These are phyloP conservation scores for Brachionichthys hirsutus DNA, from an alignment of 2,113 vertebrate genomes.

Conservation along the genomic window DNA sequence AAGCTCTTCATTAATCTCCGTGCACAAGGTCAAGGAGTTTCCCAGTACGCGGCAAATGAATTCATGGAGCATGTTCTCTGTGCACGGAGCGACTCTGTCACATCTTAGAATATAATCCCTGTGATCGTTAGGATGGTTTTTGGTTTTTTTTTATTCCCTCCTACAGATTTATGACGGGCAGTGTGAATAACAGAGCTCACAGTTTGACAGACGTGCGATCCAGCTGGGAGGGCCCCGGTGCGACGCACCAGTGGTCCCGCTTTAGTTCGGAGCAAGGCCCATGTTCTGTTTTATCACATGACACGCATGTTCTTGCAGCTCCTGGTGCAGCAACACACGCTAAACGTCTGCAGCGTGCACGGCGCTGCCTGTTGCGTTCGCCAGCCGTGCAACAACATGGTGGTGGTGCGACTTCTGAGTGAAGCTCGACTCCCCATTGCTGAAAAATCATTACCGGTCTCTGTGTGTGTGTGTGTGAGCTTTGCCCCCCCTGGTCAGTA, in stretches of 20 bases:
- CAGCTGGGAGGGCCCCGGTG: neutral
- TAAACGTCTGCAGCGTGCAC: neutral
- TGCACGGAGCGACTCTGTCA: neutral
- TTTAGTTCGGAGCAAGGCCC: neutral
- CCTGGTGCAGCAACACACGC: neutral
- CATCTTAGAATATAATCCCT: neutral
- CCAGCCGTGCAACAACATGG: conserved; percentile 38
- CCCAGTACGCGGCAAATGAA: conserved; percentile 3
- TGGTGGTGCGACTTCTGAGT: conserved; percentile 28
- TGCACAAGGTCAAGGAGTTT: conserved; percentile 69
- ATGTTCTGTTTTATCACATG: neutral
- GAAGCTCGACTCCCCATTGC: conserved; percentile 44
- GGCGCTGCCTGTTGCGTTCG: conserved; percentile 6
- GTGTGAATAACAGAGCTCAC: neutral
- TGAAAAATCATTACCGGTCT: conserved; percentile 57
- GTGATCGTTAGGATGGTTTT: neutral
- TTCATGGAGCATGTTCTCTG: neutral
- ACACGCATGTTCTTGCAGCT: neutral
- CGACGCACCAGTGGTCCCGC: neutral
- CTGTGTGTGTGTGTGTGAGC: conserved; percentile 34
- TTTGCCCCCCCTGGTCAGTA: conserved; percentile 27
- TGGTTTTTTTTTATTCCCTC: neutral
- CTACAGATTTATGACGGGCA: neutral
- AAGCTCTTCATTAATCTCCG: conserved; percentile 77
- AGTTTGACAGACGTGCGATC: neutral